These are phyloP conservation scores for Nymphalis io DNA, from an alignment of 1,140 invertebrate species.

Conservation along the genomic window DNA sequence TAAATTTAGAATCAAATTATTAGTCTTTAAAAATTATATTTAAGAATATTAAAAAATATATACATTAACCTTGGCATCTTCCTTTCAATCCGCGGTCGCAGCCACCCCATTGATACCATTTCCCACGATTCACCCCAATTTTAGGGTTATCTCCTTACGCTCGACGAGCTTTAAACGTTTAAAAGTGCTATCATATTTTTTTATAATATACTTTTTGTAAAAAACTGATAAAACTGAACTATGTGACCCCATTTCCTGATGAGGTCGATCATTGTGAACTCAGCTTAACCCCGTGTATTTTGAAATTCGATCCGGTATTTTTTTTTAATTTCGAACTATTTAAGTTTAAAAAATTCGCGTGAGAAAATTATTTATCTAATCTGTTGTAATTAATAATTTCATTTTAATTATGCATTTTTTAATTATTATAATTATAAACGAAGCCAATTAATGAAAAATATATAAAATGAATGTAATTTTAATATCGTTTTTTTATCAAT, in stretches of 20 bases:
- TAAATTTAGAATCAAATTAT: neutral
- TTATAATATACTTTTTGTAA: conserved; percentile 45
- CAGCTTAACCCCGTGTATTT: conserved; percentile 66
- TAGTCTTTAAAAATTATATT: neutral
- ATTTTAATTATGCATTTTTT: neutral
- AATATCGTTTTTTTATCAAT: no score
- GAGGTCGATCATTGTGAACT: conserved; percentile 72
- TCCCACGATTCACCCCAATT: conserved; percentile 76
- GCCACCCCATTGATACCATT: conserved; percentile 52
- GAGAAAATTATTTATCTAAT: conserved; percentile 41
- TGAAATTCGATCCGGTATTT: conserved; percentile 68
- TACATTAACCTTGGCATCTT: conserved; percentile 59
- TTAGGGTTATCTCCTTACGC: conserved; percentile 66
- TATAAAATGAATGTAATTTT: no score
- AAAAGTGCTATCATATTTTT: conserved; percentile 67
- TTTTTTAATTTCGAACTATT: conserved; percentile 35
- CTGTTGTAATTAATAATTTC: neutral
- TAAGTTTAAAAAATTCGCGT: conserved; percentile 49
- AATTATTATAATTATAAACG: neutral
- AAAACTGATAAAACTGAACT: conserved; percentile 56
- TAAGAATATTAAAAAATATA: neutral
- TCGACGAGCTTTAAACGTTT: conserved; percentile 58
- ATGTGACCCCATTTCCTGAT: conserved; percentile 71
- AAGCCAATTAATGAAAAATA: no score
- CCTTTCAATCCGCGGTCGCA: conserved; percentile 48